Base-by-base conservation (phyloP, 2,888 invertebrate genomes). In the Epinotia brunnichana region DNA sequence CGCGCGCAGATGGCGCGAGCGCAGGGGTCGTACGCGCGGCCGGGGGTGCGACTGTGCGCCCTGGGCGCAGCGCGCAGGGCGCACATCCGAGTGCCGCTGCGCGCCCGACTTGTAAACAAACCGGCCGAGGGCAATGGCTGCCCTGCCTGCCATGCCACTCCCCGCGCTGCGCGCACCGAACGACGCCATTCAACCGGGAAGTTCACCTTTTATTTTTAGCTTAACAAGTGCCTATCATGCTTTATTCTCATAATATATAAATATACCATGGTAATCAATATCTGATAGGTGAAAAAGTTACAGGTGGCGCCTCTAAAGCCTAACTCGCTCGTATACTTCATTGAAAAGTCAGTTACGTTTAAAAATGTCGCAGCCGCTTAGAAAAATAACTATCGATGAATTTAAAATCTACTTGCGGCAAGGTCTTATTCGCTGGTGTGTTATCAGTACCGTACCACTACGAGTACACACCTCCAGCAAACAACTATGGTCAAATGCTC, bases 121-220 rank as follows among this genome's bases (percentile, higher is more conserved):
- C 92, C 89, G 87, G 85, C 87, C 80, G 92, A 92, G 92, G 91
- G 92, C 92, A 92, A 91, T 92, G 92, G 89, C 92, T 91, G 92
- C 85, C 85, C 92, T 91, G 92, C 85, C 85, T 80, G 87, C 88
- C 89, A 85, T 80, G 87, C 88, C 89, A 85, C 90, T 88, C 91
- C 91, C 91, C 91, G 90, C 90, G 80, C 87, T 80, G 80, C 77
- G 84, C 83, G 83, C 82, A 77, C 79, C 83, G 82, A 78, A 77
- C 84, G 82, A 90, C 92, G 92, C 92, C 91, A 92, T 92, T 92
- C 92, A 92, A 92, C 92, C 92, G 92, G 92, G 92, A 92, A 92
- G 90, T 92, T 90, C 88, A 91, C 85, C 83, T 88, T 90, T 90
- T 92, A 92, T 92, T 91, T 92, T 91, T 92, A 92, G 91, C 84